Conservation (phyloP, 2,797 vertebrate genomes). For the Coccyzus lansbergi region DNA sequence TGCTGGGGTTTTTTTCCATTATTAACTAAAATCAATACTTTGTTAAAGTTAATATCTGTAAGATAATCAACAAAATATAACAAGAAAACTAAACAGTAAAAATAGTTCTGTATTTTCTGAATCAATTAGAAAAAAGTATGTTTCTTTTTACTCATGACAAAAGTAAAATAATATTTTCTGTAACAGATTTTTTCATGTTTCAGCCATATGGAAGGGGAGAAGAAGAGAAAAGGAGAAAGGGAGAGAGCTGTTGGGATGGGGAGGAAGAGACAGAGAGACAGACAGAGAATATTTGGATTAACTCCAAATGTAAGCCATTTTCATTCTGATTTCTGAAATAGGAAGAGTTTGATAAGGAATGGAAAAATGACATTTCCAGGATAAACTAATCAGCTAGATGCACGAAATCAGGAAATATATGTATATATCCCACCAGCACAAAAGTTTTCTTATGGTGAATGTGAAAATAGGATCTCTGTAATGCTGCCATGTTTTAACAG, state of each 20-base stretch:
- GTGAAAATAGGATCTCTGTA: slow-evolving; percentile 23
- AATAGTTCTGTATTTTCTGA: not conserved
- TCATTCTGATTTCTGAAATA: not conserved
- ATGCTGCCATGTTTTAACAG: not conserved
- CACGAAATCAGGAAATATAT: not conserved
- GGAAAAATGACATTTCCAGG: not conserved
- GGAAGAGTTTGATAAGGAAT: not conserved
- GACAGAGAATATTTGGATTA: not conserved
- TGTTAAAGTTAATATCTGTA: not conserved
- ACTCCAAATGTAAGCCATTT: not conserved
- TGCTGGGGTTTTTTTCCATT: not conserved
- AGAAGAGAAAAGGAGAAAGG: not conserved
- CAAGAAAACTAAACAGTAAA: not conserved
- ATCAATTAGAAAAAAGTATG: not conserved
- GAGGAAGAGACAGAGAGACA: not conserved
- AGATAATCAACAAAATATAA: not conserved
- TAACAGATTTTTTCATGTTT: not conserved
- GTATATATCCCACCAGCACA: not conserved
- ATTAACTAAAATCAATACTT: not conserved
- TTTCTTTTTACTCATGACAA: not conserved
- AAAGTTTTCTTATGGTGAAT: not conserved
- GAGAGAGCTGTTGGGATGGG: not conserved
- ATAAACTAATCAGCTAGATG: not conserved
- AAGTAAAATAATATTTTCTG: not conserved
- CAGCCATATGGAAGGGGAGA: not conserved